phyloP scores from a whole-genome alignment of 2,888 invertebrate species.

The Proisotoma minuta region DNA sequence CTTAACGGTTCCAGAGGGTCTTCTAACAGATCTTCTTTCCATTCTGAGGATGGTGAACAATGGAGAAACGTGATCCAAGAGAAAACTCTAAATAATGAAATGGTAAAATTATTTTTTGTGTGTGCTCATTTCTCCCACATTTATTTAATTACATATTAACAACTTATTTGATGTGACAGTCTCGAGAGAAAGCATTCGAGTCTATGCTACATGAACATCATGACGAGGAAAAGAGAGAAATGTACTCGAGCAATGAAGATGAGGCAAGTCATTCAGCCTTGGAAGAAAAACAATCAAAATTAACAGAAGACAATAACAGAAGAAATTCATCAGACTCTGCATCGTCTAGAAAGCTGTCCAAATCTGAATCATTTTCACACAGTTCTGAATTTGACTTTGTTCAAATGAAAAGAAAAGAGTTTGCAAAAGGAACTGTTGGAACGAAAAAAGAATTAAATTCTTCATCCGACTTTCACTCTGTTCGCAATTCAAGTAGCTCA shows the following conservation, averaged over 20 bases:
- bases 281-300: neutral
- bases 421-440: conserved; percentile 16
- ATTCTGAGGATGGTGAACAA: conserved; percentile 40
- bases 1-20: neutral
- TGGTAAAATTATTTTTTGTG: conserved; percentile 27
- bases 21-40: conserved; percentile 23
- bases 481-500: conserved; percentile 32
- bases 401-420: conserved; percentile 35
- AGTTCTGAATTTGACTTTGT: conserved; percentile 43
- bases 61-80: conserved; percentile 42
- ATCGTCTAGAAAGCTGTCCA: conserved; percentile 38
- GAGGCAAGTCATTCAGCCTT: neutral
- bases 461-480: conserved; percentile 6
- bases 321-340: neutral
- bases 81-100: conserved; percentile 37
- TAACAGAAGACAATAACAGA: neutral
- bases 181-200: conserved; percentile 25
- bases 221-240: conserved; percentile 11
- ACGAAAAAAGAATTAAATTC: neutral
- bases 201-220: conserved; percentile 12
- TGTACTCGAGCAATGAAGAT: neutral
- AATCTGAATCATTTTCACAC: conserved; percentile 46
- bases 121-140: too few relatives aligned
- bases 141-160: too few relatives aligned
- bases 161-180: conserved; percentile 13